A percentile compares a stretch with the other conserved stretches of the same genome.
These are phyloP conservation scores for Eptesicus fuscus DNA, from an alignment of 2,113 vertebrate species.

Conservation along the genomic window DNA sequence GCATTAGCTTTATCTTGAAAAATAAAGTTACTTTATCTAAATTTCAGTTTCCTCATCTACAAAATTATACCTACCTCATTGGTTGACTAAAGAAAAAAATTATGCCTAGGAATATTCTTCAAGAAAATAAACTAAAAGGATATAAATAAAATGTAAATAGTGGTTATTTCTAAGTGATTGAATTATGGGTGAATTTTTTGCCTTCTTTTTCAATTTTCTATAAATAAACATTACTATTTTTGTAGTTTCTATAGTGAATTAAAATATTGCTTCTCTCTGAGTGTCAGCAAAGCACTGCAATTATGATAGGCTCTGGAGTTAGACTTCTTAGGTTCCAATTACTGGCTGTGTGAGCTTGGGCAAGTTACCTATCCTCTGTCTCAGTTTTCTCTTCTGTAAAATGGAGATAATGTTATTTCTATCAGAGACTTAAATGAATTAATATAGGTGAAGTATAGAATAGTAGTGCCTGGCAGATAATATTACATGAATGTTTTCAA, in stretches of 20 bases:
- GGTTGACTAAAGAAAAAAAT: neutral
- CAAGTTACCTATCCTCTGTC: neutral
- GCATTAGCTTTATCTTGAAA: neutral
- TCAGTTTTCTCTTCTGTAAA: neutral
- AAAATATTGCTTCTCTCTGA: neutral
- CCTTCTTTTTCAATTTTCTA: neutral
- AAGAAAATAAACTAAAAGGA: neutral
- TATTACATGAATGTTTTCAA: neutral
- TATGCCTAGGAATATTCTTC: neutral
- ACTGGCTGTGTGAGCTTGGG: neutral
- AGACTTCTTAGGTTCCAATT: neutral
- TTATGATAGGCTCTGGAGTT: neutral
- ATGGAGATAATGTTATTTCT: constrained; percentile 9
- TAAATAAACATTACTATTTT: neutral
- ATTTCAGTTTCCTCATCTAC: neutral
- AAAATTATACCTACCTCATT: neutral
- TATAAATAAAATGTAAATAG: constrained; percentile 11
- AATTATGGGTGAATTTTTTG: neutral
- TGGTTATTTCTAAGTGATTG: neutral
- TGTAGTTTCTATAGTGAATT: neutral
- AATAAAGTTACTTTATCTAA: neutral
- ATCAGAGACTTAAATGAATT: neutral
- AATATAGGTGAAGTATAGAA: neutral
- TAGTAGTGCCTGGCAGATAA: neutral
- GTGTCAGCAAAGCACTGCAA: neutral